Evolutionary conservation across 2,888 invertebrate genomes (phyloP), one percentile per base, ranked within the genome.

Genomic region (Scaptomyza caliginosa): DNA sequence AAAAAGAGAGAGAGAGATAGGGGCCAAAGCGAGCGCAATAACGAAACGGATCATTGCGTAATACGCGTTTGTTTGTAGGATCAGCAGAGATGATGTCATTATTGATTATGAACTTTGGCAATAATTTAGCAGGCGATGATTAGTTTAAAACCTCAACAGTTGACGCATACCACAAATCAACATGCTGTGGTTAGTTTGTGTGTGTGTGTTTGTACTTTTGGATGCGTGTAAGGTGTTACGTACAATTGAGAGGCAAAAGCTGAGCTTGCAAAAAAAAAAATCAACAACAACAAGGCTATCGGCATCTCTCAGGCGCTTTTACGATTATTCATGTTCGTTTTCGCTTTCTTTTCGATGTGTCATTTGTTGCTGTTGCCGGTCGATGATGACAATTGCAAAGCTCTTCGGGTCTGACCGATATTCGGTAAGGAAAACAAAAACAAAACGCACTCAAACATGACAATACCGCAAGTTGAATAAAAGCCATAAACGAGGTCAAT

Each of bases 331-430:
- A 79, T 65, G 17, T 62, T 56, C 42, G 55, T 54, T 75, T 75
- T 77, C 77, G 70, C 75, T 73, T 74, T 74, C 74, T 69, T 74
- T 69, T 57, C 50, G 66, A 76, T 80, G 76, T 76, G 81, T 80
- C 81, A 80, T 67, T 17, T 16, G n/a, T n/a, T n/a, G n/a, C n/a
- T n/a, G n/a, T 23, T 28, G 58, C 46, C 30, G 28, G 3, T 34
- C 73, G 73, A 60, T 70, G 75, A 63, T 76, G 73, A 84, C 81
- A 81, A 80, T 81, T 77, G 63, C 57, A 52, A 65, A 74, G 56
- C 63, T 52, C 40, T 39, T 49, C 34, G 21, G 28, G 26, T 30
- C 63, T 77, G 80, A 79, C 79, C 79, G 64, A 68, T 68, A 72
- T 72, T 56, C 23, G 49, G n/a, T 13, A 19, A 59, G 45, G 60